Evolutionary conservation across 1,140 invertebrate genomes (phyloP), one percentile per base, ranked within the genome.

Genomic region (Zaprionus camerounensis): DNA sequence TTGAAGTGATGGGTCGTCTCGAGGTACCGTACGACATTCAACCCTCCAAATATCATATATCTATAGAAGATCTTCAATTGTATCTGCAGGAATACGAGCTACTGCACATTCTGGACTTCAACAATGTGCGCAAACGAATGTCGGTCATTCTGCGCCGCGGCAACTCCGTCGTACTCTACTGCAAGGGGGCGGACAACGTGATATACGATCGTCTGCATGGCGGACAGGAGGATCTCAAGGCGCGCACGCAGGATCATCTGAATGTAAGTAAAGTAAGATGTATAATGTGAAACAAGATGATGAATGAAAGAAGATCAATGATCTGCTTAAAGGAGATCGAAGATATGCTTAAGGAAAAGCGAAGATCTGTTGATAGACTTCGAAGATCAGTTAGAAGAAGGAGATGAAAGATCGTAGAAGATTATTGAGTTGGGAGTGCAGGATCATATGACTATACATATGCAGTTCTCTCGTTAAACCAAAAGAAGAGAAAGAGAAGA

Each of bases 51-150:
- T 11, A 15, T 13, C n/a, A 17, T 24, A 44, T 53, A 17, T 26
- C 44, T 67, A 5, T 68, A 20, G 53, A 11, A 34, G 28, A 58
- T 69, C 63, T 44, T 64, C 62, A 62, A 62, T 70, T n/a, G 71
- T 61, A 93, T 57, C 3, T 4, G 5, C 26, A 95, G 93, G 92
- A 93, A 9, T 98, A 99, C 93, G 98, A 99, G 92, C 94, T 99
- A 55, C 94, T 99, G 53, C 98, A 98, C 93, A 99, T 99, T 93
- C 95, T 99, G 70, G 99, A 99, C 94, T 99, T 99, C 93, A 99
- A 99, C 94, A 99, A 99, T 94, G 97, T 99, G 78, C 94, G 99
- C 71, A 99, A 99, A 94, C 94, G 99, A 93, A 99, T 99, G 99
- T 99, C 99, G 61, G 99, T 99, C 59, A 98, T 99, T 91, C 94